These are phyloP conservation scores for Nothocercus julius DNA, from an alignment of 2,113 vertebrate species.

Conservation along the genomic window DNA sequence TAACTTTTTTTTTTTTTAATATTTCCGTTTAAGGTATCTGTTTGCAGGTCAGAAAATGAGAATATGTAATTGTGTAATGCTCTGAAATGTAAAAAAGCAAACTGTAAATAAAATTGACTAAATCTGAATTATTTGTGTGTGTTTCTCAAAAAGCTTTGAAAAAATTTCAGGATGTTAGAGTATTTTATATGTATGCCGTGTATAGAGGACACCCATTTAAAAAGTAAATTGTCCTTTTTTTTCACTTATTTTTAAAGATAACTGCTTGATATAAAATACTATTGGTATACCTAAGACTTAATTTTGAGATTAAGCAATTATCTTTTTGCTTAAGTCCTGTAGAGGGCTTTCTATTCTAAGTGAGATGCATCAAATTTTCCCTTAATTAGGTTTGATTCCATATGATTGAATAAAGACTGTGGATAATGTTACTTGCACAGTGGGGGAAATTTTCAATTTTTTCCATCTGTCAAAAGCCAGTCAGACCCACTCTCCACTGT, in stretches of 20 bases:
- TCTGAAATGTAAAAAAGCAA: slow-evolving; percentile 83
- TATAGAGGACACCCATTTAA: slow-evolving; percentile 65
- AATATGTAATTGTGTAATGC: slow-evolving; percentile 88
- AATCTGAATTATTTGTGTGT: slow-evolving; percentile 89
- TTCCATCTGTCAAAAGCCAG: slow-evolving; percentile 6
- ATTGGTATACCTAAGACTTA: slow-evolving; percentile 6
- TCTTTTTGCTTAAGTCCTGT: slow-evolving; percentile 9
- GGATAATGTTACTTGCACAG: background rate
- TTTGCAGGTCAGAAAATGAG: slow-evolving; percentile 98
- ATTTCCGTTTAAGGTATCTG: slow-evolving; percentile 91
- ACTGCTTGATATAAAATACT: slow-evolving; percentile 30
- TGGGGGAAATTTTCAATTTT: slow-evolving; percentile 47
- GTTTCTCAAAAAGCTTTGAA: slow-evolving; percentile 87
- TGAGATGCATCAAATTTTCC: slow-evolving; percentile 11
- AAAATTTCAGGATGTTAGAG: slow-evolving; percentile 72
- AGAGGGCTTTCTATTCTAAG: slow-evolving; percentile 44
- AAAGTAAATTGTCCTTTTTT: slow-evolving; percentile 66
- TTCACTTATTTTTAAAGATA: slow-evolving; percentile 28
- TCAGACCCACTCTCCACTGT: slow-evolving; percentile 10
- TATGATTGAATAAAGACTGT: background rate
- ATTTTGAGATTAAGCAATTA: slow-evolving; percentile 32
- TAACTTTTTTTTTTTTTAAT: slow-evolving; percentile 73
- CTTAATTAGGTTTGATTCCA: background rate
- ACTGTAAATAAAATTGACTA: slow-evolving; percentile 88
- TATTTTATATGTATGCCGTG: slow-evolving; percentile 56